Percentiles rank a stretch among this genome's conserved stretches.
Evolutionary conservation across 2,888 invertebrate genomes (phyloP).

Genomic region (Nasonovia ribisnigri): DNA sequence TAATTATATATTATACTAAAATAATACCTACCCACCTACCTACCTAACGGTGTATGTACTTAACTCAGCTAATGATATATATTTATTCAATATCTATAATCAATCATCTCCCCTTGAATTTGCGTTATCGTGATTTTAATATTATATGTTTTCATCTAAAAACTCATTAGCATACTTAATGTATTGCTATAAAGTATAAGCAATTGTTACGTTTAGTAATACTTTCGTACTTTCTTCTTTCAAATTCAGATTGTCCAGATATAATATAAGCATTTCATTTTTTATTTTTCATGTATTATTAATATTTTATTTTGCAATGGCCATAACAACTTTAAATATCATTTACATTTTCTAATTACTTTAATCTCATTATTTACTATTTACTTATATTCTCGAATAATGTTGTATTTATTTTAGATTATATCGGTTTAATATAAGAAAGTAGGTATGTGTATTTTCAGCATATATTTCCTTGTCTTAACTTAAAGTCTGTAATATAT

Average conservation of each 20-base stretch:
- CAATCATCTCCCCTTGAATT: slow-evolving; percentile 4
- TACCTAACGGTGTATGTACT: background rate
- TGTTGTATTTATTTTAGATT: background rate
- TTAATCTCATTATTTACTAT: background rate
- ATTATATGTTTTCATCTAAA: background rate
- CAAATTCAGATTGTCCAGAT: background rate
- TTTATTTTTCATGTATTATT: background rate
- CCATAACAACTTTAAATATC: background rate
- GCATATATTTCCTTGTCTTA: background rate
- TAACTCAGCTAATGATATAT: background rate
- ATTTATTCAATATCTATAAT: slow-evolving; percentile 6
- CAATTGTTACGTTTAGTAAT: slow-evolving; percentile 21
- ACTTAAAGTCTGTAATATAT: background rate
- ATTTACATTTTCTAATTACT: background rate
- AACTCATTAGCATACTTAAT: slow-evolving; percentile 20
- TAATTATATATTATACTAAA: slow-evolving; percentile 24
- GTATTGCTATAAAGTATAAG: slow-evolving; percentile 22
- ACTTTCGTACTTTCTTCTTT: slow-evolving; percentile 49
- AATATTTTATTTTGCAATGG: background rate
- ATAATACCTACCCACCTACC: background rate
- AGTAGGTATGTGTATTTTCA: too few relatives aligned
- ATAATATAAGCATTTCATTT: background rate
- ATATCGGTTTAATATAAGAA: background rate
- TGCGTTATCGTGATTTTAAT: background rate
- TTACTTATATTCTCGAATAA: background rate